Conservation (phyloP, 2,113 vertebrate genomes). For the Indicator maculatus region DNA sequence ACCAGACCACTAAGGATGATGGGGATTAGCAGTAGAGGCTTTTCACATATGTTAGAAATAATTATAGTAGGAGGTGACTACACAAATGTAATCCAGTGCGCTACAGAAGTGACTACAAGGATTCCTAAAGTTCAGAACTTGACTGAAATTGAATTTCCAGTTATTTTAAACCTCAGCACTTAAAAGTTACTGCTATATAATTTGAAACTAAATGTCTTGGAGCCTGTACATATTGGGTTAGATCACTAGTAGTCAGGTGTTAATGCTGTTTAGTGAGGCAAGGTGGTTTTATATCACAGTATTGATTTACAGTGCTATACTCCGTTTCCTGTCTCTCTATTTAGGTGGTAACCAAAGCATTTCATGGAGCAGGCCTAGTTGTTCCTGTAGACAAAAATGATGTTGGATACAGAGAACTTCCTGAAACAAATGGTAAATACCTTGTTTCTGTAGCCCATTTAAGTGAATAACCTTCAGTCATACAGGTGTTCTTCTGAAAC, state of each 20-base stretch:
- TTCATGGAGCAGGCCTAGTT: slow-evolving; percentile 92
- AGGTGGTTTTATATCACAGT: background rate
- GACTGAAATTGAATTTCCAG: background rate
- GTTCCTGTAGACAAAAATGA: slow-evolving; percentile 95
- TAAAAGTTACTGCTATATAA: background rate
- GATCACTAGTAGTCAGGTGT: background rate
- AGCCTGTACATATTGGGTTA: background rate
- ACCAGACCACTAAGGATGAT: background rate
- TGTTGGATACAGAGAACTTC: slow-evolving; percentile 95
- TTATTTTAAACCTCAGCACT: background rate
- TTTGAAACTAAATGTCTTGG: background rate
- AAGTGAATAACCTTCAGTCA: background rate
- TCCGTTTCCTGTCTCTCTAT: background rate
- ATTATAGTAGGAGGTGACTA: background rate
- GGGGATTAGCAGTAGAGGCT: background rate
- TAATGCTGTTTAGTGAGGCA: background rate
- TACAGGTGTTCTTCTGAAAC: background rate
- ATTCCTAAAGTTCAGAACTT: background rate
- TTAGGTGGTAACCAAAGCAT: slow-evolving; percentile 93
- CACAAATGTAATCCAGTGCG: background rate
- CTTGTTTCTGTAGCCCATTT: background rate
- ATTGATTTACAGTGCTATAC: fast-evolving
- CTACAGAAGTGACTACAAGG: background rate
- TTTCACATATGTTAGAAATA: background rate
- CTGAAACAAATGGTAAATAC: slow-evolving; percentile 89